phyloP scores from a whole-genome alignment of 2,113 vertebrate genomes.

The pig (Sus scrofa) region DNA sequence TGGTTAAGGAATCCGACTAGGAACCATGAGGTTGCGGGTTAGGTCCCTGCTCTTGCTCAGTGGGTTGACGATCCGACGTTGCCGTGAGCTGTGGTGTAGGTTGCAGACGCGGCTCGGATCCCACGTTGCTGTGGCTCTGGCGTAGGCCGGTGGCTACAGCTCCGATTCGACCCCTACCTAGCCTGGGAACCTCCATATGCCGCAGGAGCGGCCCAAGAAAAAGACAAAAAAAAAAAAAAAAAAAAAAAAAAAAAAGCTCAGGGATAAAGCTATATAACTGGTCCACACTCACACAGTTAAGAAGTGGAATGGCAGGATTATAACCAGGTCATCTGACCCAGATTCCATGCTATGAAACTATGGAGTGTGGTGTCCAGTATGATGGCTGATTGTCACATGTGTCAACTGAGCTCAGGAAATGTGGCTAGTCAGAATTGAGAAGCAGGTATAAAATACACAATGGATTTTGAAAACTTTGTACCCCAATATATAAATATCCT shows the following conservation, averaged over 20 bases:
- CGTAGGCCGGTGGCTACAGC: too few relatives aligned
- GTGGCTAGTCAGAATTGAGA: not conserved
- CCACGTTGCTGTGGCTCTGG: too few relatives aligned
- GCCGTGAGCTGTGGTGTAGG: too few relatives aligned
- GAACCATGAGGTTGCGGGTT: too few relatives aligned
- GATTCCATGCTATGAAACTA: not conserved
- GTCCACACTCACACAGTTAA: not conserved
- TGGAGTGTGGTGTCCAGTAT: not conserved
- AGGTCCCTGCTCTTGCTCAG: too few relatives aligned
- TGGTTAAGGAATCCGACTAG: too few relatives aligned
- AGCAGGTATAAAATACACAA: not conserved
- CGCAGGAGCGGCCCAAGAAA: too few relatives aligned
- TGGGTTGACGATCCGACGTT: too few relatives aligned
- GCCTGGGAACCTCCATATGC: too few relatives aligned
- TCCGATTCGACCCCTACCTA: too few relatives aligned
- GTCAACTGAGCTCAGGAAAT: not conserved
- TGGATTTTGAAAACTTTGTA: not conserved
- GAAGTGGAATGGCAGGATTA: constrained; percentile 38
- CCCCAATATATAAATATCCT: not conserved
- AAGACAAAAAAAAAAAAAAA: too few relatives aligned
- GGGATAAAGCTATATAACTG: not conserved
- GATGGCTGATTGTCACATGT: not conserved
- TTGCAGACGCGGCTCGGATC: too few relatives aligned
- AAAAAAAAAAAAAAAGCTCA: not conserved
- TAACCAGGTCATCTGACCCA: constrained; percentile 18